phyloP scores from a whole-genome alignment of 1,140 invertebrate species.

The Subanguina moxae region DNA sequence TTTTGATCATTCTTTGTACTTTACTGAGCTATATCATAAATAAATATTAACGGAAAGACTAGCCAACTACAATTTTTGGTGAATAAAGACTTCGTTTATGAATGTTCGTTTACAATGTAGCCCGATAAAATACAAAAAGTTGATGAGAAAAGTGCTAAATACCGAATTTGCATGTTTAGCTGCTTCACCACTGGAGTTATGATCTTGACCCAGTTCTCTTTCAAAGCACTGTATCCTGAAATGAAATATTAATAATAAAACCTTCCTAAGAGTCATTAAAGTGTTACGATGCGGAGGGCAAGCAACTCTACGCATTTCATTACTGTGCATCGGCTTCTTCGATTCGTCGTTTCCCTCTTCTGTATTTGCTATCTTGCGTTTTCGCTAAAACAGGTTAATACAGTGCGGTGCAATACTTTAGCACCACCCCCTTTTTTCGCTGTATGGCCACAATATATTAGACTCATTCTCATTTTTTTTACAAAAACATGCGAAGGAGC shows the following conservation, averaged over 20 bases:
- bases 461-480: too few relatives aligned
- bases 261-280: too few relatives aligned
- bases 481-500: too few relatives aligned
- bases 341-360: not conserved
- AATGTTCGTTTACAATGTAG: not conserved
- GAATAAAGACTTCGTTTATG: too few relatives aligned
- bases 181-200: slow-evolving; percentile 92
- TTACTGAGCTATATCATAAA: too few relatives aligned
- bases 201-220: slow-evolving; percentile 95
- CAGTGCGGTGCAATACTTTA: too few relatives aligned
- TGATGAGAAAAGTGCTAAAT: not conserved
- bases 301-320: slow-evolving; percentile 64
- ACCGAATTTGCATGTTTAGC: slow-evolving; percentile 81
- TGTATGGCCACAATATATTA: too few relatives aligned
- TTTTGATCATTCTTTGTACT: too few relatives aligned
- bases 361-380: not conserved
- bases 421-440: too few relatives aligned
- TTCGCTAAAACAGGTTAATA: slow-evolving; percentile 8
- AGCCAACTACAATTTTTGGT: too few relatives aligned
- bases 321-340: not conserved
- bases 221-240: slow-evolving; percentile 74
- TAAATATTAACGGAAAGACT: too few relatives aligned
- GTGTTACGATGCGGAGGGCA: slow-evolving; percentile 69
- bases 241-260: too few relatives aligned
- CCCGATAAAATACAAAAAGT: not conserved